Evolutionary conservation across 2,113 vertebrate species (phyloP).

Genomic region (Callopanchax toddi): DNA sequence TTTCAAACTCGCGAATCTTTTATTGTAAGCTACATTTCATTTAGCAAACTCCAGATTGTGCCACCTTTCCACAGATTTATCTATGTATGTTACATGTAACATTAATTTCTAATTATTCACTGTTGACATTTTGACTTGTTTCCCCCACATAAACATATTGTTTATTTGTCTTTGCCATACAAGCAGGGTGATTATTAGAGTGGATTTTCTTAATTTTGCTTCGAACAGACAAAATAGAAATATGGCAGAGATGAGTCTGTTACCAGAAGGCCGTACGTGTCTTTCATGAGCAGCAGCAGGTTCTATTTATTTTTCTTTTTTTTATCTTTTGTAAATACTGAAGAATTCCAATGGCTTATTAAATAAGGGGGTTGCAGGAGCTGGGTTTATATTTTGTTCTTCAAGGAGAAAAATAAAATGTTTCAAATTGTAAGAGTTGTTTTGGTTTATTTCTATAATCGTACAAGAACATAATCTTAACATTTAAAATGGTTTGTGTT

Average conservation of each 20-base stretch:
- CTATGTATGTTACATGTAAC: not conserved
- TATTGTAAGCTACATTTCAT: constrained; percentile 16
- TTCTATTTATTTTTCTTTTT: constrained; percentile 79
- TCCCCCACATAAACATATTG: not conserved
- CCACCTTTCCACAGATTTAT: constrained; percentile 5
- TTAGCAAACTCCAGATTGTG: constrained; percentile 32
- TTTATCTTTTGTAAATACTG: constrained; percentile 82
- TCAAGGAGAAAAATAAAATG: constrained; percentile 60
- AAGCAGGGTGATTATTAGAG: constrained; percentile 11
- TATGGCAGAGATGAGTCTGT: constrained; percentile 28
- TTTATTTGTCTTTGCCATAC: constrained; percentile 1
- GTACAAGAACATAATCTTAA: no score
- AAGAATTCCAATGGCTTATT: constrained; percentile 76
- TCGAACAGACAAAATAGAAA: not conserved
- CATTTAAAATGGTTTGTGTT: no score
- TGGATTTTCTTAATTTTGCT: constrained; percentile 6
- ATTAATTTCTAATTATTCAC: not conserved
- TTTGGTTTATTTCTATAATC: no score
- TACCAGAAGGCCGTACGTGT: constrained; percentile 6
- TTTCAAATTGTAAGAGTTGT: constrained; percentile 30
- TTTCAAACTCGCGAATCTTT: constrained; percentile 13
- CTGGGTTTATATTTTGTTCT: constrained; percentile 74
- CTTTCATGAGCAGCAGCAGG: constrained; percentile 53
- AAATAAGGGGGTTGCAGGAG: constrained; percentile 59
- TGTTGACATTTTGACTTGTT: constrained; percentile 5